Base-by-base conservation (phyloP, 1,140 invertebrate species). In the Pseudomyrmex gracilis region DNA sequence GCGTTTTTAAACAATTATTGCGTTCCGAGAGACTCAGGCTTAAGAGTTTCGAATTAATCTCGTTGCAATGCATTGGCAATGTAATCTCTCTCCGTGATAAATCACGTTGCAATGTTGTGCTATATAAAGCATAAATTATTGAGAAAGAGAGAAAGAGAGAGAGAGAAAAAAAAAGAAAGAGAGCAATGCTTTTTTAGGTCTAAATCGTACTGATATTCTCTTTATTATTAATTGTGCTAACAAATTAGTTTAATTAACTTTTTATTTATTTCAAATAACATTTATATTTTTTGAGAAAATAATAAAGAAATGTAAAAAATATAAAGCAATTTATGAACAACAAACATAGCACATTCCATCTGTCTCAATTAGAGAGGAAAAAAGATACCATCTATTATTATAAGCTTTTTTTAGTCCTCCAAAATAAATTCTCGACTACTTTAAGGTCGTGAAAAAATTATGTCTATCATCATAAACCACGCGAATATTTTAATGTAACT, bases 1-100 rank as follows among this genome's bases (percentile, higher is more conserved):
- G 49, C 15, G 34, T 70, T 68, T 34, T 24, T 70, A 80, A 80
- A 80, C 76, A 80, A 80, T 80, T 58, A 60, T 47, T 51, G 20
- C 45, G 43, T 55, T 58, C 15, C 20, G 17, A 1, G 53, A 43
- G 20, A 58, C 57, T 80, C 55, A 47, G 43, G 53, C 66, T 80
- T 58, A 70, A 78, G 34, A 47, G 51, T 64, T n/a, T 15, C 15
- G 61, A 12, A 60, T 24, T 24, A 80, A 24, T 58, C 22, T 20
- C 34, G n/a, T 67, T 67, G 43, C 34, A 58, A 58, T 10, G 12
- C 2, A 12, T 68, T 78, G 22, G 3, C 53, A 12, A 49, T 8
- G 1, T 17, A 66, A 66, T 17, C 7, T n/a, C 17, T 58, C 57
- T 22, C 20, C 10, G 15, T 17, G 17, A 51, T 20, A 13, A 73